These are phyloP conservation scores for Coenobita brevimanus DNA, from an alignment of 1,140 invertebrate species.

Conservation along the genomic window DNA sequence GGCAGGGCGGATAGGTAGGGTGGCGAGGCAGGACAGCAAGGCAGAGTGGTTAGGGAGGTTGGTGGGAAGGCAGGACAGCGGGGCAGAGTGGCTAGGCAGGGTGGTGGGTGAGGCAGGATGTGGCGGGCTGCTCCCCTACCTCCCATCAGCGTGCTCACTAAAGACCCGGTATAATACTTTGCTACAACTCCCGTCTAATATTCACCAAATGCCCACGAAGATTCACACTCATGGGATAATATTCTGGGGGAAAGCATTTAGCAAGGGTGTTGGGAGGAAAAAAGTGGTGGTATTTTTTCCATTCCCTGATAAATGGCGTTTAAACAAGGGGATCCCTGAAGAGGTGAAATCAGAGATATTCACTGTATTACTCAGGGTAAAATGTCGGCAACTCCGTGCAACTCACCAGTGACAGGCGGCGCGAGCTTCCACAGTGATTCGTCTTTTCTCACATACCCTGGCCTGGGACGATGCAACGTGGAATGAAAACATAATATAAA, in stretches of 20 bases:
- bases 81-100: not conserved
- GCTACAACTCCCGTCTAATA: too few species aligned
- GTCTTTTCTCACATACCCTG: too few species aligned
- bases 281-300: too few species aligned
- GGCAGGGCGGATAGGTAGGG: not conserved
- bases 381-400: slow-evolving; percentile 27
- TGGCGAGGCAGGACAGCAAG: not conserved
- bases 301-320: slow-evolving; percentile 22
- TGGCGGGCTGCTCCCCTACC: not conserved
- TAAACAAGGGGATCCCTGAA: slow-evolving; percentile 18
- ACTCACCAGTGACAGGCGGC: not conserved
- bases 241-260: too few species aligned
- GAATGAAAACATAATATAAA: too few species aligned
- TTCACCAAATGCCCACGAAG: too few species aligned
- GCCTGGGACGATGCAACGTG: too few species aligned
- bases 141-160: not conserved
- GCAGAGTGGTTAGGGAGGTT: not conserved
- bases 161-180: not conserved
- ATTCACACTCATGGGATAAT: too few species aligned
- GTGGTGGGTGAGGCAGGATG: not conserved
- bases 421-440: not conserved
- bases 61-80: not conserved
- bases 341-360: slow-evolving; percentile 39
- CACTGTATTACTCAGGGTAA: not conserved
- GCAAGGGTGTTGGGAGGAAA: too few species aligned